These are phyloP conservation scores for Monopterus albus DNA, from an alignment of 2,113 vertebrate species.

Conservation along the genomic window DNA sequence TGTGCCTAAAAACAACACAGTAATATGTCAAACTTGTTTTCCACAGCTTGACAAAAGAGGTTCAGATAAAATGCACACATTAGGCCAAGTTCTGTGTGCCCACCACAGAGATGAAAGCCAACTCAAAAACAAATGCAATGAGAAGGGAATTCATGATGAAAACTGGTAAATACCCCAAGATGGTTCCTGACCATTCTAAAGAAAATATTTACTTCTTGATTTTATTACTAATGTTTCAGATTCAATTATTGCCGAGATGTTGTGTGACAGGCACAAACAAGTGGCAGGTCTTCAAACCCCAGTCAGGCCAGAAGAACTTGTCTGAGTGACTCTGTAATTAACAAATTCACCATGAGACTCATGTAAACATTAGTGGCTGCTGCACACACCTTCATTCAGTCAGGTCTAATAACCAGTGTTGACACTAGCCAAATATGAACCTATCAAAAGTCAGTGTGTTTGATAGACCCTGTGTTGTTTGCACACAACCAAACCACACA, in stretches of 20 bases:
- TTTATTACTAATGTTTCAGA: constrained; percentile 17
- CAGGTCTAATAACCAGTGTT: constrained; percentile 45
- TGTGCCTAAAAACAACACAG: constrained; percentile 5
- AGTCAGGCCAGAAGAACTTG: constrained; percentile 27
- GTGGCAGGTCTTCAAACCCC: constrained; percentile 17
- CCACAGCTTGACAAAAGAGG: constrained; percentile 4
- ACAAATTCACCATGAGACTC: constrained; percentile 39
- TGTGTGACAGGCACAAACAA: constrained; percentile 30
- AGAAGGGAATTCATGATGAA: constrained; percentile 40
- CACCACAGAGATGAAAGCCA: constrained; percentile 30
- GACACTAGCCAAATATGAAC: constrained; percentile 38
- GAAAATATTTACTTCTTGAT: constrained; percentile 55
- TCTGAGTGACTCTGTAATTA: constrained; percentile 42
- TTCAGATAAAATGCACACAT: constrained; percentile 33
- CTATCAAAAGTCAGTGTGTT: constrained; percentile 23
- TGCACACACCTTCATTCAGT: constrained; percentile 37
- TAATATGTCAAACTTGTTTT: background rate
- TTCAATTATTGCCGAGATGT: constrained; percentile 24
- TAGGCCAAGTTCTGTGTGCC: constrained; percentile 3
- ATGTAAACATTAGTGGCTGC: constrained; percentile 40
- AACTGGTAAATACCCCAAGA: constrained; percentile 33
- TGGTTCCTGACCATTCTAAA: constrained; percentile 2
- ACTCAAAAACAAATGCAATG: constrained; percentile 31
- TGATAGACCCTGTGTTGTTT: constrained; percentile 26
- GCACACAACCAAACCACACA: constrained; percentile 36